Evolutionary conservation across 2,113 vertebrate species (phyloP).

Genomic region (Petrocephalus microphthalmus): DNA sequence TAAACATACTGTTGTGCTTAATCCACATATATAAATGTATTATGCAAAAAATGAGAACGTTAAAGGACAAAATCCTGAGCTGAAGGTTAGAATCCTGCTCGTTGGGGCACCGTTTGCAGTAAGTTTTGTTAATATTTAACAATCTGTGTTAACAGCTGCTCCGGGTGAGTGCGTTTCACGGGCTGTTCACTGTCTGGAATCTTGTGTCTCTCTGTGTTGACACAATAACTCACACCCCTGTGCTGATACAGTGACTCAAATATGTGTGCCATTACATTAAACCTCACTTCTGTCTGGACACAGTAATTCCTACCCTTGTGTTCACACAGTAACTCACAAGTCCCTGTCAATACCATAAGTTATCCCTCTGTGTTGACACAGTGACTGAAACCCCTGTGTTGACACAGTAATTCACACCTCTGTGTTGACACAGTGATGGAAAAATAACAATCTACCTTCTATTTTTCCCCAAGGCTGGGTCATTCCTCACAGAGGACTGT

Average conservation of each 20-base stretch:
- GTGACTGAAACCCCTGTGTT: background rate
- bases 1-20: background rate
- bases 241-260: background rate
- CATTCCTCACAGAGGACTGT: background rate
- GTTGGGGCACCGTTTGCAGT: background rate
- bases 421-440: background rate
- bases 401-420: background rate
- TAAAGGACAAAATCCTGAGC: background rate
- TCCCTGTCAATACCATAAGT: background rate
- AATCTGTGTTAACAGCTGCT: background rate
- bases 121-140: background rate
- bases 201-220: background rate
- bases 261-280: background rate
- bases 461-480: constrained; percentile 1
- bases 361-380: background rate
- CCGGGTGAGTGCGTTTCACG: background rate
- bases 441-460: background rate
- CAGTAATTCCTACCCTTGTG: background rate
- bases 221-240: background rate
- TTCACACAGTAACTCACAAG: background rate
- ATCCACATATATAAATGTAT: background rate
- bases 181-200: background rate
- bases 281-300: background rate
- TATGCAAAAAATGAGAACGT: background rate
- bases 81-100: background rate